Conservation (phyloP, 2,888 invertebrate genomes). For the Branchipolynoe longqiensis region DNA sequence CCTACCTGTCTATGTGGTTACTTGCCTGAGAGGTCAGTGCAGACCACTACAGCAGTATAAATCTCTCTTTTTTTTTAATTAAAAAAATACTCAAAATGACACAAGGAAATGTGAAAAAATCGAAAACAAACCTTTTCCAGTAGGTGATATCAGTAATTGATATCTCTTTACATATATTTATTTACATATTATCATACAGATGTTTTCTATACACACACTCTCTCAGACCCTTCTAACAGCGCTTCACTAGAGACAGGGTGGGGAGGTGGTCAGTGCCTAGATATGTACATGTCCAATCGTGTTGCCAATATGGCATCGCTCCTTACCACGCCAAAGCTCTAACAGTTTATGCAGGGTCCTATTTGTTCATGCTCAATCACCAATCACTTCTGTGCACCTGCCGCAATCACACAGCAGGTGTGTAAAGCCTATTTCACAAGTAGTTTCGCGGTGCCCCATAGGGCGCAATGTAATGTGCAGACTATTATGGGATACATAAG, state of each 20-base stretch:
- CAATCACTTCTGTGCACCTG: background rate
- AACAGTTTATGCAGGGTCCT: background rate
- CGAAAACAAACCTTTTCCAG: background rate
- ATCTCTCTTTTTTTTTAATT: too few relatives aligned
- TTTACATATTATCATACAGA: conserved; percentile 44
- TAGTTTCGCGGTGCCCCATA: too few relatives aligned
- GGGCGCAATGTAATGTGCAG: too few relatives aligned
- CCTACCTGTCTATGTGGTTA: too few relatives aligned
- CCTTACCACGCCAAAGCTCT: background rate
- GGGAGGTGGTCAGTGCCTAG: background rate
- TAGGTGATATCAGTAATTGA: conserved; percentile 6
- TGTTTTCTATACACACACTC: conserved; percentile 26
- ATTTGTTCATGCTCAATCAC: background rate
- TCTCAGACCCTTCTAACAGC: background rate
- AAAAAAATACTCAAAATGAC: too few relatives aligned
- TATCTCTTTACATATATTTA: conserved; percentile 24
- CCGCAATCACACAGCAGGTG: background rate
- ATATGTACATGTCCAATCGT: background rate
- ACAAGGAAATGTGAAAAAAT: too few relatives aligned
- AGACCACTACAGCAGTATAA: too few relatives aligned
- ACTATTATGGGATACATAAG: too few relatives aligned
- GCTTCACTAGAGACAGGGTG: background rate
- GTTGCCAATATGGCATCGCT: conserved; percentile 1
- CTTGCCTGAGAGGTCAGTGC: too few relatives aligned
- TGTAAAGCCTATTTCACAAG: too few relatives aligned